A percentile compares a stretch with the other conserved stretches of the same genome.
phyloP scores from a whole-genome alignment of 2,113 vertebrate genomes.

The Elephas maximus region DNA sequence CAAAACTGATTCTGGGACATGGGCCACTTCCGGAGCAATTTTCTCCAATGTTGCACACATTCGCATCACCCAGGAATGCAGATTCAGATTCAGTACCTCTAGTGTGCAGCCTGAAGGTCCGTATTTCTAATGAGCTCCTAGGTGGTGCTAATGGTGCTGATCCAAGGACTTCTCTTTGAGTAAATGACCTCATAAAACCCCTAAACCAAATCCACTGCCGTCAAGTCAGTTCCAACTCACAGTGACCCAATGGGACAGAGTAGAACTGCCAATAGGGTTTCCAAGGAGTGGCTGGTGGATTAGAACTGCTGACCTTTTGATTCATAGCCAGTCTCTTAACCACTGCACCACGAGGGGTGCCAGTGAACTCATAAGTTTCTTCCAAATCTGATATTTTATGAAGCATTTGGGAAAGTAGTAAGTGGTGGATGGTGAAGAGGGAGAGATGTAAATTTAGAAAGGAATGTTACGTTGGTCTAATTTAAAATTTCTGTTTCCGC shows the following conservation, averaged over 20 bases:
- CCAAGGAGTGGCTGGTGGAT: no score
- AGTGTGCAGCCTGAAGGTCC: background rate
- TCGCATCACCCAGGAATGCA: background rate
- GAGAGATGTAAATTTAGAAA: background rate
- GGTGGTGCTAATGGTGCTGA: background rate
- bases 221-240: no score
- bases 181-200: background rate
- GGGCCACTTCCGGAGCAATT: background rate
- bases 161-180: background rate
- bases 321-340: no score
- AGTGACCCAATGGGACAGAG: no score
- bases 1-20: background rate
- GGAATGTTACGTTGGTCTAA: fast-evolving
- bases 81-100: background rate
- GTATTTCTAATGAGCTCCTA: background rate
- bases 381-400: background rate
- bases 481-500: background rate
- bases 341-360: no score
- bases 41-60: fast-evolving
- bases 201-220: no score
- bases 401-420: no score
- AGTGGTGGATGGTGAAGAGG: background rate
- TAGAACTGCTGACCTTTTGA: no score
- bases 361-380: background rate
- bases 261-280: no score